Conservation (phyloP, 2,888 invertebrate genomes). For the Cephus pulcher region DNA sequence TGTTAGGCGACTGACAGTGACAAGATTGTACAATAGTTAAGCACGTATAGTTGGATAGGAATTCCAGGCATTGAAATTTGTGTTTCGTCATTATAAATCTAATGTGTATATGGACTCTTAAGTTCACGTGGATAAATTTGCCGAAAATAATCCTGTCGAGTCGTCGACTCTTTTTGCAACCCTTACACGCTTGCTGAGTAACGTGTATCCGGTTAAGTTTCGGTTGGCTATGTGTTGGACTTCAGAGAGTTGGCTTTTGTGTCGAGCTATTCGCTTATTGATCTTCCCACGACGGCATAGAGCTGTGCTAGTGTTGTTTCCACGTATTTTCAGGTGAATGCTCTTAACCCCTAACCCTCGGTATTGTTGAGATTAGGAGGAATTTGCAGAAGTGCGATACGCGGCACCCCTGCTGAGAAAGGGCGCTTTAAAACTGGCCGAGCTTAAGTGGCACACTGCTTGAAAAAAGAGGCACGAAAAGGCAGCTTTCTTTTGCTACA, state of each 20-base stretch:
- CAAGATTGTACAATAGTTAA: too few relatives aligned
- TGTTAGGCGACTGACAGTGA: too few relatives aligned
- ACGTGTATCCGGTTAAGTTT: neutral
- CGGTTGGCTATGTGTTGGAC: neutral
- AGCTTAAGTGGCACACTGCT: neutral
- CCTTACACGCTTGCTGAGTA: neutral
- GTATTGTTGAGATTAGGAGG: conserved; percentile 1
- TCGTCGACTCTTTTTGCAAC: neutral
- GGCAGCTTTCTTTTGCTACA: neutral
- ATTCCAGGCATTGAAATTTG: too few relatives aligned
- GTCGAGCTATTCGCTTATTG: conserved; percentile 15
- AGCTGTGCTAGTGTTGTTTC: neutral
- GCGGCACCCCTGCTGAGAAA: neutral
- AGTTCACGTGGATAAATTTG: too few relatives aligned
- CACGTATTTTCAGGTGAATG: conserved; percentile 7
- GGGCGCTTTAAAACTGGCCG: neutral
- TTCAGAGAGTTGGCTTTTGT: neutral
- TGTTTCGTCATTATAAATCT: neutral
- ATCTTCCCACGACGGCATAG: conserved; percentile 2
- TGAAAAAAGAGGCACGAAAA: neutral
- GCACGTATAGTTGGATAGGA: too few relatives aligned
- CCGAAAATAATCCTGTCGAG: neutral
- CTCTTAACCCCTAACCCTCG: conserved; percentile 1
- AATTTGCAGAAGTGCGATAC: conserved; percentile 2
- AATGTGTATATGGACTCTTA: neutral